Evolutionary conservation across 1,140 invertebrate genomes (phyloP), one percentile per base, ranked within the genome.

Genomic region (Drosophila nigrodunni): DNA sequence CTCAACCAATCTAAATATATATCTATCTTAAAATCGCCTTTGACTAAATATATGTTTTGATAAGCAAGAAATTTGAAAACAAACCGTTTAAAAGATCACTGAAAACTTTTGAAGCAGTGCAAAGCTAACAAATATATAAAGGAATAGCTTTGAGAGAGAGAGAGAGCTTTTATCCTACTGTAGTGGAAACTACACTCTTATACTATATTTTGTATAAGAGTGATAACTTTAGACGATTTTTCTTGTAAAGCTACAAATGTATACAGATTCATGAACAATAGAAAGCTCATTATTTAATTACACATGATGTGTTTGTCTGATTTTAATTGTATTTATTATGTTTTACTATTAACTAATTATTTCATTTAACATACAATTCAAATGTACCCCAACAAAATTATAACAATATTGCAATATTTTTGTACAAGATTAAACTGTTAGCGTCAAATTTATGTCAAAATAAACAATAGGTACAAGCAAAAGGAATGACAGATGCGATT

Each of bases 381-480:
- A 47, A 43, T 30, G 7, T 39, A 70, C 69, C 18, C 15, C 49
- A 44, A 50, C 5, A 15, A 8, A 58, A 73, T 54, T 54, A 10
- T 49, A 61, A 61, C 11, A 41, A 61, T 65, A 49, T 64, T 46
- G 47, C 61, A 71, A 60, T 79, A 83, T 70, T 50, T 75, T 59
- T 61, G 50, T 30, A 13, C 13, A 70, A 89, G 83, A 89, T 89
- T 88, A 88, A 75, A 78, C 77, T 85, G 83, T 78, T 77, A 25
- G n/a, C 67, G 66, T 78, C 68, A 61, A 82, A 89, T 82, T 81
- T 76, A 82, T 90, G 78, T 90, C 76, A 82, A 77, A 82, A 78
- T 78, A 89, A 85, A 89, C 81, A 89, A 89, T 81, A 69, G 77
- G 67, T 65, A 72, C 70, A 55, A 46, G 49, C 54, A 30, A 74